Percentiles rank a stretch among this genome's conserved stretches.
These are phyloP conservation scores for Crocallis elinguaria DNA, from an alignment of 2,888 invertebrate genomes.

Conservation along the genomic window DNA sequence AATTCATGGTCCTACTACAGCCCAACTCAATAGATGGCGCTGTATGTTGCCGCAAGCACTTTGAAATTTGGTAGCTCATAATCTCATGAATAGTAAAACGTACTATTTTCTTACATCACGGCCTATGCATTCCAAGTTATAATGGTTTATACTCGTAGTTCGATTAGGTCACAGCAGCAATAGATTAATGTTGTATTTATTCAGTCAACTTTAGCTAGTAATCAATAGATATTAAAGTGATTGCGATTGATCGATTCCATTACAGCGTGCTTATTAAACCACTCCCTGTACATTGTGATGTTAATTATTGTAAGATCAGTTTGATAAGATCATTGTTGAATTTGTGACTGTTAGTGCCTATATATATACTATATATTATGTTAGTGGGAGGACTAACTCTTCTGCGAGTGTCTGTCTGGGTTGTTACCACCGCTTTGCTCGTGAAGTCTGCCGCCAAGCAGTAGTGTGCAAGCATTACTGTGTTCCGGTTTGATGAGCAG, in stretches of 20 bases:
- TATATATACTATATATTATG: no score
- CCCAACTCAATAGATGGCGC: constrained; percentile 4
- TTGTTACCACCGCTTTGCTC: no score
- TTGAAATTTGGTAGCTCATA: background rate
- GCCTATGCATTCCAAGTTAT: background rate
- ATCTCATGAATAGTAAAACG: no score
- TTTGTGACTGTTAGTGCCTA: background rate
- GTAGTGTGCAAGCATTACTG: no score
- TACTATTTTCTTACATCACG: background rate
- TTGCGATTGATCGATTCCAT: constrained; percentile 17
- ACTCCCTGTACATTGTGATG: constrained; percentile 10
- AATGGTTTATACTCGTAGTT: background rate
- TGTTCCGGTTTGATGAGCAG: no score
- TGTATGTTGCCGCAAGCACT: background rate
- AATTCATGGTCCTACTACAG: background rate
- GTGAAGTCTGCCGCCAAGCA: no score
- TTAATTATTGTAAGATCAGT: constrained; percentile 11
- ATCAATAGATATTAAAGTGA: constrained; percentile 21
- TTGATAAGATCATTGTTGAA: constrained; percentile 6
- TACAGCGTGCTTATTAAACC: constrained; percentile 22
- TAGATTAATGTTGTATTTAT: constrained; percentile 18
- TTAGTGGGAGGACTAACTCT: no score
- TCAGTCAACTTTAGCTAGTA: constrained; percentile 5
- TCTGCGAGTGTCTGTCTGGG: no score
- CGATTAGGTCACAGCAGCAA: constrained; percentile 14